Base-by-base conservation (phyloP, 1,140 invertebrate species). In the Drosophila kanapiae region DNA sequence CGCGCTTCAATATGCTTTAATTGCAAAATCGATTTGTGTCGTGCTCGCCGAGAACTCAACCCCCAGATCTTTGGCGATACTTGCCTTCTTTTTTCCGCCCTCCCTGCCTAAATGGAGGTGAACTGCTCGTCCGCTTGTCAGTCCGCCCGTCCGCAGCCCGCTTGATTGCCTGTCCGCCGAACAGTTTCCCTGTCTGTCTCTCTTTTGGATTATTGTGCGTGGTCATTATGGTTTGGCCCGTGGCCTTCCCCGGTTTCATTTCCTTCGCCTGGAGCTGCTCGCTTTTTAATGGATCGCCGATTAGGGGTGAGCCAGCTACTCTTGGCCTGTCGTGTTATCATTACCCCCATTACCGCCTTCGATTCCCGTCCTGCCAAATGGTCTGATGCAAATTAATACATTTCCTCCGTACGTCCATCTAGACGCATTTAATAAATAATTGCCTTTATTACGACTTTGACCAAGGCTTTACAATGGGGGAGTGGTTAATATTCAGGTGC, bases 21-120 rank as follows among this genome's bases (percentile, higher is more conserved):
- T 88, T 88, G 82, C 86, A 88, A 88, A 88, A 88, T 88, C 85
- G 85, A 88, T 88, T 90, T 69, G 79, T 75, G 78, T 57, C 78
- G 85, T 80, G 84, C 29, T 63, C 63, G 68, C 45, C 65, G 48
- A 56, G 35, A 63, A 29, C 72, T 47, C 80, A 78, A 84, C 67
- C 61, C 53, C 75, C 18, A 40, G 54, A 79, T 83, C 71, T 59
- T 18, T 49, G 53, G 27, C 54, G 47, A 61, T 70, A 47, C 42
- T 68, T 57, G 53, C 62, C 31, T 75, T 23, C 53, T 29, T 35
- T 37, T 75, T 68, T 31, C 48, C 27, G 9, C 23, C 35, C 11
- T 10, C 10, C 42, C 31, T 88, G 77, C 70, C 71, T 62, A 71
- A 83, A 78, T 70, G 69, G 68, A 82, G 74, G 69, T 27, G 62